A percentile compares a stretch with the other conserved stretches of the same genome.
Conservation (phyloP, 2,113 vertebrate genomes). For the Macrotis lagotis region DNA sequence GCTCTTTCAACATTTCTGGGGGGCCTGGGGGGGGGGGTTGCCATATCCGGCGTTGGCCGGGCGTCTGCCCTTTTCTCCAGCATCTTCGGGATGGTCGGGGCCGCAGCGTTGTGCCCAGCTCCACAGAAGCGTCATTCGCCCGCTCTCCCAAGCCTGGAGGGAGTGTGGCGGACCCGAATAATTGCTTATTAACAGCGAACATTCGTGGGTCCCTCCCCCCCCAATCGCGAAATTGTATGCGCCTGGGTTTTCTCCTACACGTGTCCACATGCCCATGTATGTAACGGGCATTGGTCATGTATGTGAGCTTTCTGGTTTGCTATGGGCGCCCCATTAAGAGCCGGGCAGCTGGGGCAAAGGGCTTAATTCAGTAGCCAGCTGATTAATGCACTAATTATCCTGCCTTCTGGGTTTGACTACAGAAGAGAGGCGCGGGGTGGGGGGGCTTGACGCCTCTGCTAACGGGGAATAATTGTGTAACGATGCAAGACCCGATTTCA, state of each 20-base stretch:
- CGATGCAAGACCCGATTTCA: slow-evolving; percentile 14
- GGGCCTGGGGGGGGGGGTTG: background rate
- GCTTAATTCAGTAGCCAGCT: slow-evolving; percentile 72
- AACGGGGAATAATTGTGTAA: slow-evolving; percentile 61
- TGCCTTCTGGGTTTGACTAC: slow-evolving; percentile 53
- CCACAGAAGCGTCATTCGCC: background rate
- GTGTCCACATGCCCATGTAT: background rate
- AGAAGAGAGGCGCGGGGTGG: background rate
- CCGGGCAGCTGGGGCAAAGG: slow-evolving; percentile 61
- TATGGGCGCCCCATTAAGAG: slow-evolving; percentile 35
- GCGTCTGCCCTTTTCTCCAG: background rate
- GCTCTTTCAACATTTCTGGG: background rate
- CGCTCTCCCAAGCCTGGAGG: background rate
- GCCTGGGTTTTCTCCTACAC: background rate
- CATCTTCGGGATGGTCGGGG: background rate
- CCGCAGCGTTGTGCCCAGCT: no score
- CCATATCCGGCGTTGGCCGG: background rate
- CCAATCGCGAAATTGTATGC: slow-evolving; percentile 63
- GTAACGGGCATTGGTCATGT: background rate
- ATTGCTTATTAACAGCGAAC: slow-evolving; percentile 65
- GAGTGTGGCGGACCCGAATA: background rate
- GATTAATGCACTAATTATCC: slow-evolving; percentile 68
- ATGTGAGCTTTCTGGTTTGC: slow-evolving; percentile 22
- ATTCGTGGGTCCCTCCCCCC: slow-evolving; percentile 39
- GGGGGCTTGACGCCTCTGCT: slow-evolving; percentile 23